A percentile compares a stretch with the other conserved stretches of the same genome.
Conservation (phyloP, 2,888 invertebrate species). For the Rhagophthalmus giganteus region DNA sequence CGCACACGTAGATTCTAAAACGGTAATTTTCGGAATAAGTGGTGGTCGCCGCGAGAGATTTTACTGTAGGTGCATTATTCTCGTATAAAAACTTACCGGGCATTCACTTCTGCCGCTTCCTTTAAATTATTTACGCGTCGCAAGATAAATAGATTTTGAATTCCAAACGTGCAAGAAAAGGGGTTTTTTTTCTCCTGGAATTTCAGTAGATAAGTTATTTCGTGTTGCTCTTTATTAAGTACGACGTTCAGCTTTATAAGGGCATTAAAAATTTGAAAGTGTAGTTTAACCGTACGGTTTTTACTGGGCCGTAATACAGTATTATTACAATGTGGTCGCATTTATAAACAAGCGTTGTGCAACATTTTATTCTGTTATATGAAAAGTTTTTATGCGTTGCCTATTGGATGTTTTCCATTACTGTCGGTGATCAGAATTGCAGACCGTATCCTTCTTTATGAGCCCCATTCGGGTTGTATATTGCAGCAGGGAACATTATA, state of each 20-base stretch:
- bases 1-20: too few species aligned
- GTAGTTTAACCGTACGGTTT: background rate
- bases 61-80: too few species aligned
- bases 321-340: conserved; percentile 14
- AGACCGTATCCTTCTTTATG: conserved; percentile 52
- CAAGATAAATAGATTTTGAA: too few species aligned
- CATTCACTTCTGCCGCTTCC: too few species aligned
- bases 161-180: too few species aligned
- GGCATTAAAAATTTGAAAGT: background rate
- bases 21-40: too few species aligned
- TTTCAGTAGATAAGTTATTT: background rate
- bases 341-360: conserved; percentile 42
- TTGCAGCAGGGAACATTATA: conserved; percentile 52
- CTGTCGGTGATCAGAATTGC: conserved; percentile 53
- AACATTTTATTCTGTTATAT: conserved; percentile 49
- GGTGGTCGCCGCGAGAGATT: too few species aligned
- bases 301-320: conserved; percentile 13
- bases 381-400: conserved; percentile 53
- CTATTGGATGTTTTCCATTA: conserved; percentile 54
- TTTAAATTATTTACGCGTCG: too few species aligned
- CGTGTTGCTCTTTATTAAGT: background rate
- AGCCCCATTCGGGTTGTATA: conserved; percentile 52
- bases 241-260: background rate
- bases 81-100: too few species aligned
- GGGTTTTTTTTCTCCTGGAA: too few species aligned